Percentiles rank a stretch among this genome's conserved stretches.
These are phyloP conservation scores for Accipiter virgatus DNA, from an alignment of 2,113 vertebrate genomes.

Conservation along the genomic window DNA sequence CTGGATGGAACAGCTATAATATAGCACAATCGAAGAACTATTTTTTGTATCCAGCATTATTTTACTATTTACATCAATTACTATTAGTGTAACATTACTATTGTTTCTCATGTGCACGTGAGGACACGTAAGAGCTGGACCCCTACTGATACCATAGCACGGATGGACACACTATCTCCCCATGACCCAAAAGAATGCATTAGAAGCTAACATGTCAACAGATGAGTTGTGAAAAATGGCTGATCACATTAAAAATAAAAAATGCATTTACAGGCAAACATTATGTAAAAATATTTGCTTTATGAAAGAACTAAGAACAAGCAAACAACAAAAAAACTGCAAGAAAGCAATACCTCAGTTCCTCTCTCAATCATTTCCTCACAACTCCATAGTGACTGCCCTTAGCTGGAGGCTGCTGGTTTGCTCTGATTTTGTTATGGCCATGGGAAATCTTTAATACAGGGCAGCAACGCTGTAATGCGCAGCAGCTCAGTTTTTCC, in stretches of 20 bases:
- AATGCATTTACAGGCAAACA: neutral
- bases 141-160: neutral
- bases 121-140: neutral
- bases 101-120: neutral
- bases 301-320: neutral
- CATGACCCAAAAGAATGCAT: neutral
- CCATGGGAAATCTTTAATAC: neutral
- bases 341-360: neutral
- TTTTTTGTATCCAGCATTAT: neutral
- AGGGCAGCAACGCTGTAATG: neutral
- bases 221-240: slow-evolving; percentile 12
- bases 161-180: neutral
- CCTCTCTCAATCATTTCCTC: neutral
- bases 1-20: neutral
- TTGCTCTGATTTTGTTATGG: neutral
- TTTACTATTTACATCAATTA: neutral
- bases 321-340: neutral
- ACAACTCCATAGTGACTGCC: neutral
- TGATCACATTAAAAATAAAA: neutral
- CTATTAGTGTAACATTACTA: neutral
- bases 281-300: slow-evolving; percentile 10
- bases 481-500: neutral
- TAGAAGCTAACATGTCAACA: neutral
- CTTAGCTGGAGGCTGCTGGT: neutral
- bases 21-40: neutral